These are phyloP conservation scores for Conistra vaccinii DNA, from an alignment of 2,888 invertebrate genomes.

Conservation along the genomic window DNA sequence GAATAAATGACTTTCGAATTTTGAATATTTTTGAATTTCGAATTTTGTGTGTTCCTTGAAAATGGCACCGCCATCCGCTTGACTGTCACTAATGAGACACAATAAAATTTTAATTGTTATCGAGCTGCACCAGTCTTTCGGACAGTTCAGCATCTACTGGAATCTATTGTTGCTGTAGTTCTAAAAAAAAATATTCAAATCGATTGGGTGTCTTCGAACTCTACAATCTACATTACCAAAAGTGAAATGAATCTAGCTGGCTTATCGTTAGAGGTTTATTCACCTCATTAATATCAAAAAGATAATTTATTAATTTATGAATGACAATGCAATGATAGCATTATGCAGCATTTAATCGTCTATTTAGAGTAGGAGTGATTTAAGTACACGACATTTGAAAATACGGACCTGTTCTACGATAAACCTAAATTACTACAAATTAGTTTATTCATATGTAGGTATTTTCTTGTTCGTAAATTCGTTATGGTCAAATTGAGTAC, in stretches of 20 bases:
- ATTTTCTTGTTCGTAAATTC: not conserved
- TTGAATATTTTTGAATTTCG: no score
- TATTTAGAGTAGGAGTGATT: slow-evolving; percentile 50
- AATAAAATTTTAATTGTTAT: no score
- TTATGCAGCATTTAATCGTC: slow-evolving; percentile 34
- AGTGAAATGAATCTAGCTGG: not conserved
- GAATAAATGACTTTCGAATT: no score
- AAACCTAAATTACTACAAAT: slow-evolving; percentile 20
- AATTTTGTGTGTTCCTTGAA: no score
- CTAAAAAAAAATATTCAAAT: no score
- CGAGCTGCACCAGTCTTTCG: no score
- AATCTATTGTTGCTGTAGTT: no score
- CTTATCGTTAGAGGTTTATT: not conserved
- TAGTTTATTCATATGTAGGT: not conserved
- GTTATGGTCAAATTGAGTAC: not conserved
- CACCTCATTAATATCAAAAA: slow-evolving; percentile 13
- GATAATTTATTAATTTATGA: slow-evolving; percentile 45
- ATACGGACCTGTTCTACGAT: slow-evolving; percentile 8
- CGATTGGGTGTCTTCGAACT: no score
- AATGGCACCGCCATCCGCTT: no score
- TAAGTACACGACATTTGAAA: slow-evolving; percentile 34
- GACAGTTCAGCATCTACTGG: no score
- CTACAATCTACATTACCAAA: not conserved
- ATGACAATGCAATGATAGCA: slow-evolving; percentile 29
- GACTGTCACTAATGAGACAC: no score